phyloP scores from a whole-genome alignment of 2,888 invertebrate genomes.

The Brenthis daphne region DNA sequence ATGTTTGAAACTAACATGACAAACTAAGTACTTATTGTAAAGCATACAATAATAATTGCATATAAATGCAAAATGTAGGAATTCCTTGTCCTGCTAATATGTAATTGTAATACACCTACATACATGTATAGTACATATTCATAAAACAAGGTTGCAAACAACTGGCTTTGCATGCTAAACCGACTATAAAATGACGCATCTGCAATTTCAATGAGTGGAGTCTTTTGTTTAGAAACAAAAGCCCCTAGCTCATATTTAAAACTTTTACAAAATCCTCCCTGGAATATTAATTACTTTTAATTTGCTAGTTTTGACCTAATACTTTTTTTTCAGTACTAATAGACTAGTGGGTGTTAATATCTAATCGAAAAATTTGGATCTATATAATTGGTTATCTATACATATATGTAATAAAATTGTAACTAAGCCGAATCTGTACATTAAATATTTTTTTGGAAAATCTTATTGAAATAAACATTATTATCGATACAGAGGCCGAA shows the following conservation, averaged over 20 bases:
- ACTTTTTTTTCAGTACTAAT: too few relatives aligned
- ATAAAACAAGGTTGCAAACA: constrained; percentile 29
- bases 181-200: constrained; percentile 33
- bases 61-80: constrained; percentile 20
- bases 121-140: constrained; percentile 14
- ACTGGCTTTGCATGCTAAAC: constrained; percentile 31
- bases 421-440: too few relatives aligned
- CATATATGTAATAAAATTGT: too few relatives aligned
- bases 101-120: background rate
- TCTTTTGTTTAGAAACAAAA: constrained; percentile 34
- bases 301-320: background rate
- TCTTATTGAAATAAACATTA: too few relatives aligned
- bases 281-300: background rate
- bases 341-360: too few relatives aligned
- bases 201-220: constrained; percentile 31
- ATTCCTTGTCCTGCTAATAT: constrained; percentile 12
- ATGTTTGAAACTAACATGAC: background rate
- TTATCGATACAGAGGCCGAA: too few relatives aligned
- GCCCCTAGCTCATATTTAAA: constrained; percentile 12
- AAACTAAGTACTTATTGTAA: background rate
- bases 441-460: too few relatives aligned
- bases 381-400: too few relatives aligned
- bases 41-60: background rate
- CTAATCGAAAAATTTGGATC: too few relatives aligned
- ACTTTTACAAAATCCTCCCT: constrained; percentile 10